A percentile compares a stretch with the other conserved stretches of the same genome.
These are phyloP conservation scores for Peromyscus attwateri DNA, from an alignment of 2,797 vertebrate genomes.

Conservation along the genomic window DNA sequence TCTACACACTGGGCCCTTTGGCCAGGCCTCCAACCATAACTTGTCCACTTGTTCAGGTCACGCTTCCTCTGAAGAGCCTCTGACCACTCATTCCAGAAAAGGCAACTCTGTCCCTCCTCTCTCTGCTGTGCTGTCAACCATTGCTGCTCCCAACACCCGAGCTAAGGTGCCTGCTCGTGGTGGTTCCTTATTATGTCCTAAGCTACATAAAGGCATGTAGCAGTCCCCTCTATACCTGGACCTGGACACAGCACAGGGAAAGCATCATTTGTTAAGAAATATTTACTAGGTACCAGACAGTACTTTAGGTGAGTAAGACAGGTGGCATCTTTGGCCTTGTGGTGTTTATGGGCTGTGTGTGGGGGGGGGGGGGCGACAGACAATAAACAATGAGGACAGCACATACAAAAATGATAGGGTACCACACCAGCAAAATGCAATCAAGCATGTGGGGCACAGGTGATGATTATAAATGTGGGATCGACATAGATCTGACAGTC, in stretches of 20 bases:
- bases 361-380: neutral
- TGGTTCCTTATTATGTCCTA: neutral
- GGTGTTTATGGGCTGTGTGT: neutral
- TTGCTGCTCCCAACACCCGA: rapidly evolving
- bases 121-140: neutral
- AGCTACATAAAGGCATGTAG: neutral
- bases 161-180: no score
- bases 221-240: neutral
- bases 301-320: neutral
- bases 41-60: neutral
- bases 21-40: no score
- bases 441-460: no score
- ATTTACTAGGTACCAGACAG: neutral
- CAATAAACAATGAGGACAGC: neutral
- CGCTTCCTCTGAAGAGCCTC: neutral
- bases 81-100: neutral
- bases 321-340: neutral
- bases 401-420: neutral
- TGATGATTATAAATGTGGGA: neutral
- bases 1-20: neutral
- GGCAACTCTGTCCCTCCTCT: neutral
- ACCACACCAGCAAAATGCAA: neutral
- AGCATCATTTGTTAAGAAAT: neutral
- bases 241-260: no score
- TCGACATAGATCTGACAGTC: rapidly evolving